Percentiles rank a stretch among this genome's conserved stretches.
Evolutionary conservation across 2,888 invertebrate species (phyloP).

Genomic region (Paralinhomoeus sp.): DNA sequence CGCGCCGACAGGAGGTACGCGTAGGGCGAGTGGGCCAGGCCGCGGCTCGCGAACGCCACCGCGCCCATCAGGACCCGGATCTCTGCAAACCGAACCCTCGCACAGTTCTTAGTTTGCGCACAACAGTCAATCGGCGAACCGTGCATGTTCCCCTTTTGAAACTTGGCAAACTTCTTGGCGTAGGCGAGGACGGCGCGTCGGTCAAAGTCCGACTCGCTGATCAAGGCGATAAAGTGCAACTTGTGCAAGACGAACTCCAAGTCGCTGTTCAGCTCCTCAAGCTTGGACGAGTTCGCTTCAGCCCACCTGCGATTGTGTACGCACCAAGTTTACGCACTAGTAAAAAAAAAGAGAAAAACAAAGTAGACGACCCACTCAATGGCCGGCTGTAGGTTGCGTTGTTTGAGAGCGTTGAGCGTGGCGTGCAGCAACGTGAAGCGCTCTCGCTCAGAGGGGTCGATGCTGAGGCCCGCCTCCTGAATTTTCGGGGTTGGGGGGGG

Average conservation of each 20-base stretch:
- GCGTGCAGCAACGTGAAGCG: constrained; percentile 58
- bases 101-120: too few relatives aligned
- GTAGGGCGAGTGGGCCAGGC: constrained; percentile 56
- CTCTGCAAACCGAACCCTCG: constrained; percentile 31
- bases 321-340: too few relatives aligned
- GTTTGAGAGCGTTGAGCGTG: constrained; percentile 60
- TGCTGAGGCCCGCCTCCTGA: constrained; percentile 45
- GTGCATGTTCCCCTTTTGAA: too few relatives aligned
- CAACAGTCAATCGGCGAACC: too few relatives aligned
- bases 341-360: background rate
- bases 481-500: constrained; percentile 9
- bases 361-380: constrained; percentile 33
- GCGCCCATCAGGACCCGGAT: constrained; percentile 67
- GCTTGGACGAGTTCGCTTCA: constrained; percentile 44
- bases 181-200: too few relatives aligned
- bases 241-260: constrained; percentile 60
- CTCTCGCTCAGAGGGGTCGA: constrained; percentile 43
- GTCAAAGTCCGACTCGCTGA: constrained; percentile 22
- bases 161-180: too few relatives aligned
- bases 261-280: constrained; percentile 40
- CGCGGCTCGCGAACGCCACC: constrained; percentile 44
- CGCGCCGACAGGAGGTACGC: constrained; percentile 47
- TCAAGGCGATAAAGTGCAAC: constrained; percentile 50
- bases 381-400: constrained; percentile 56
- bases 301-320: constrained; percentile 63